Conservation (phyloP, 2,797 vertebrate genomes). For the Masticophis lateralis region DNA sequence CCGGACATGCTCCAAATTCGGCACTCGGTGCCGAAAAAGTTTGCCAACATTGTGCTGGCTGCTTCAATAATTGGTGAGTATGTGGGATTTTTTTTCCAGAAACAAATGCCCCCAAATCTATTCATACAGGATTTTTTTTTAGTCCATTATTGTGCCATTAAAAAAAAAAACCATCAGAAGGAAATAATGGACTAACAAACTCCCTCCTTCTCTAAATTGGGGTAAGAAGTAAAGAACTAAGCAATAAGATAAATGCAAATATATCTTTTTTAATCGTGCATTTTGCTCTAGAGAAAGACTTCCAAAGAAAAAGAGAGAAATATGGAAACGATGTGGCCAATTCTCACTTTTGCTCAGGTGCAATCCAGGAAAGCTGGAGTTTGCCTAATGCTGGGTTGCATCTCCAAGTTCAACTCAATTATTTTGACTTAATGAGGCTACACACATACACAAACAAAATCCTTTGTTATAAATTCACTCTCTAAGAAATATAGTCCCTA, state of each 20-base stretch:
- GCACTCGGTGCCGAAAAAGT: no score
- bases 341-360: not conserved
- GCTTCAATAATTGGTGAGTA: not conserved
- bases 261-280: not conserved
- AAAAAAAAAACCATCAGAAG: not conserved
- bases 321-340: not conserved
- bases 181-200: not conserved
- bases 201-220: not conserved
- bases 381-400: not conserved
- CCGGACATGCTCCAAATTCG: no score
- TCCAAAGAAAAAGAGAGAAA: not conserved
- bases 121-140: not conserved
- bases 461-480: not conserved
- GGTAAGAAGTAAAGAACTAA: not conserved
- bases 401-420: not conserved
- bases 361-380: not conserved
- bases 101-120: not conserved
- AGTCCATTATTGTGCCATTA: not conserved
- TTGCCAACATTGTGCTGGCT: no score
- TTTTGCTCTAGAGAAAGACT: not conserved
- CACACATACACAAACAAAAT: not conserved
- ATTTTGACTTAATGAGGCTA: not conserved
- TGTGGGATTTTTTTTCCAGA: not conserved
- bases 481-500: not conserved
- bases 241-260: not conserved